Conservation (phyloP, 1,140 invertebrate genomes). For the Nomia melanderi region DNA sequence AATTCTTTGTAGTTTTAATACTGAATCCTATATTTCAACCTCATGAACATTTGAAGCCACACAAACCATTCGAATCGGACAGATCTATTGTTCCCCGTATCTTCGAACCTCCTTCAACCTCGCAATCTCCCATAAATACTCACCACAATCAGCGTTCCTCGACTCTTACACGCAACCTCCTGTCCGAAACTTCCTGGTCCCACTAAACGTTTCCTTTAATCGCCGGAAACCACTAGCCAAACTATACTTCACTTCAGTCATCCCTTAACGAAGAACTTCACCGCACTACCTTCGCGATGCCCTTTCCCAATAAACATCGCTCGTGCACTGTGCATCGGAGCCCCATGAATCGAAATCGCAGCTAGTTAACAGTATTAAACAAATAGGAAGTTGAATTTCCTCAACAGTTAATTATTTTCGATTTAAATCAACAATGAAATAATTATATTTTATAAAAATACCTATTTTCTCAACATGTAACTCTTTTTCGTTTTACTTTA, state of each 20-base stretch:
- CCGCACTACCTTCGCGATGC: neutral
- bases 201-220: neutral
- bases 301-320: neutral
- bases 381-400: too few relatives aligned
- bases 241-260: slow-evolving; percentile 1
- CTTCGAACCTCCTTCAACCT: neutral
- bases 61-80: too few relatives aligned
- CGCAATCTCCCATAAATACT: neutral
- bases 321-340: neutral
- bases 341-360: too few relatives aligned
- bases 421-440: too few relatives aligned
- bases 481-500: neutral
- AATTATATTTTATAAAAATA: too few relatives aligned
- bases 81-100: neutral
- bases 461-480: too few relatives aligned
- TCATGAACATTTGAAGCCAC: too few relatives aligned
- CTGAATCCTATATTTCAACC: too few relatives aligned
- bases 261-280: neutral
- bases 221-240: neutral
- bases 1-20: too few relatives aligned
- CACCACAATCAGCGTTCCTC: slow-evolving; percentile 20
- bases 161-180: neutral
- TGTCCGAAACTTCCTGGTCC: neutral
- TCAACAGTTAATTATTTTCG: too few relatives aligned
- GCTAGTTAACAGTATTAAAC: too few relatives aligned